A percentile compares a stretch with the other conserved stretches of the same genome.
Evolutionary conservation across 1,140 invertebrate genomes (phyloP).

Genomic region (Caenorhabditis inopinata): DNA sequence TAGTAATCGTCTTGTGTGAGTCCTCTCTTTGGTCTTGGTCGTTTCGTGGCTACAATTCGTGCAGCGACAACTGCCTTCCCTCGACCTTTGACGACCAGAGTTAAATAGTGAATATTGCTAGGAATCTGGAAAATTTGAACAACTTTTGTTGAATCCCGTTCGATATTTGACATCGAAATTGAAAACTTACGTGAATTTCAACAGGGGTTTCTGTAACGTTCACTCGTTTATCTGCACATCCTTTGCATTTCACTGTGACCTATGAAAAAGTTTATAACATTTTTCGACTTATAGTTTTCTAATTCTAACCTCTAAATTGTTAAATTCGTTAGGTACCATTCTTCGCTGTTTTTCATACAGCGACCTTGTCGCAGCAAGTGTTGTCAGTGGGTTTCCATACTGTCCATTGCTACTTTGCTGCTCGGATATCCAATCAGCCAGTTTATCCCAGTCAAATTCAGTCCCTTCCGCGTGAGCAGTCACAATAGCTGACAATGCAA

Average conservation of each 20-base stretch:
- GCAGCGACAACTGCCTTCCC: constrained; percentile 36
- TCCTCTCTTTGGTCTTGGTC: constrained; percentile 33
- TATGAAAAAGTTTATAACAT: too few relatives aligned
- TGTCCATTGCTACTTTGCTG: constrained; percentile 36
- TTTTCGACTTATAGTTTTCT: too few relatives aligned
- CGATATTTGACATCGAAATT: neutral
- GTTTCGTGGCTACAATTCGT: constrained; percentile 25
- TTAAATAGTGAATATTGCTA: constrained; percentile 6
- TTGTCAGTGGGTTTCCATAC: neutral
- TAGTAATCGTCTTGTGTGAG: constrained; percentile 39
- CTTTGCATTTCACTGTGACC: neutral
- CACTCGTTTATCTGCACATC: neutral
- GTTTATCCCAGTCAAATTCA: constrained; percentile 30
- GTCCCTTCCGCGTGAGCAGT: constrained; percentile 26
- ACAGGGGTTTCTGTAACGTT: constrained; percentile 35
- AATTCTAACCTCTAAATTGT: neutral
- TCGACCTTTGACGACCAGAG: constrained; percentile 10
- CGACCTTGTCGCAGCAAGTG: constrained; percentile 30
- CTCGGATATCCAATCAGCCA: constrained; percentile 39
- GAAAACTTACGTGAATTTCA: constrained; percentile 32
- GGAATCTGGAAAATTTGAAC: constrained; percentile 40
- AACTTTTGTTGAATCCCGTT: too few relatives aligned
- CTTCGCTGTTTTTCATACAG: constrained; percentile 23
- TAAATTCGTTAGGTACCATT: neutral
- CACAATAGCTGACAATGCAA: constrained; percentile 32